A percentile compares a stretch with the other conserved stretches of the same genome.
These are phyloP conservation scores for Oreocharis arfaki DNA, from an alignment of 2,113 vertebrate species.

Conservation along the genomic window DNA sequence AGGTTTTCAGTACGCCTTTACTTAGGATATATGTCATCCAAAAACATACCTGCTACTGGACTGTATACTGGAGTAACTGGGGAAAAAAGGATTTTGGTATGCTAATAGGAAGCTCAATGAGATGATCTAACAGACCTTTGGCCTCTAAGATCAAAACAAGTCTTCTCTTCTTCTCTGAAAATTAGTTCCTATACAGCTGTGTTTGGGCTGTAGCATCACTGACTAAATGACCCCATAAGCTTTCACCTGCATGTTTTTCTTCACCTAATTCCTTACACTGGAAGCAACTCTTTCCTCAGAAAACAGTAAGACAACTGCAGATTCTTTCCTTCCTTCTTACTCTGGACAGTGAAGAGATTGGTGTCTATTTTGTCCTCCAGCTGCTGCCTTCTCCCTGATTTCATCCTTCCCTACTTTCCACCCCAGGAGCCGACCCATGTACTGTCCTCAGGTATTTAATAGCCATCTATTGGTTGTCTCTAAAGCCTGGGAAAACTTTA, in stretches of 20 bases:
- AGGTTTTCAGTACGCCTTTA: neutral
- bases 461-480: neutral
- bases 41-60: neutral
- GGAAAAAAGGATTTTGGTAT: neutral
- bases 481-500: neutral
- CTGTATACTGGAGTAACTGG: neutral
- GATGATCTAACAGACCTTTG: neutral
- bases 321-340: neutral
- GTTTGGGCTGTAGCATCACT: neutral
- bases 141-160: neutral
- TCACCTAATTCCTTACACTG: neutral
- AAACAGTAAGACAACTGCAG: neutral
- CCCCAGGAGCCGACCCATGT: neutral
- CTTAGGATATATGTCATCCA: neutral
- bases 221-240: neutral
- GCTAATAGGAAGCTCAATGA: neutral
- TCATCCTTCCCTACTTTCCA: neutral
- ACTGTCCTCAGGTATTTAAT: neutral
- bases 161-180: neutral
- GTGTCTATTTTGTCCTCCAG: neutral
- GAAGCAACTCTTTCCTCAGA: neutral
- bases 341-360: neutral
- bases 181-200: neutral
- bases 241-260: neutral
- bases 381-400: neutral